Conservation (phyloP, 2,797 vertebrate genomes). For the Hydrophis major region DNA sequence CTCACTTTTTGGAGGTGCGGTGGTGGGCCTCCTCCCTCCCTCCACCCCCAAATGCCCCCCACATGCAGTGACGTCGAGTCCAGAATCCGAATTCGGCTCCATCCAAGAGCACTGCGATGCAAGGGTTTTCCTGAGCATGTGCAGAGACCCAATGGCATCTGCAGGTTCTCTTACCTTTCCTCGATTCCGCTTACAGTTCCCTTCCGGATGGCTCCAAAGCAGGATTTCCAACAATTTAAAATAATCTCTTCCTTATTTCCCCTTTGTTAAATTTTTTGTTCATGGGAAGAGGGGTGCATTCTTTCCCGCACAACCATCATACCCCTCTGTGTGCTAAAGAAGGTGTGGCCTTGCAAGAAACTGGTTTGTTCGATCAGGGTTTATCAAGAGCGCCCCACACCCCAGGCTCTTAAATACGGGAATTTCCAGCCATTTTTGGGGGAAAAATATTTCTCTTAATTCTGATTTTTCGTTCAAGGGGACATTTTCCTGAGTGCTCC, state of each 20-base stretch:
- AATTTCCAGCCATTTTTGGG: too few species aligned
- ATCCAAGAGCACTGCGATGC: accelerated
- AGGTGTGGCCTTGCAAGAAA: not conserved
- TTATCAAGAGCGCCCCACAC: not conserved
- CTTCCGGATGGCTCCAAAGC: not conserved
- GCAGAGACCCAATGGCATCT: not conserved
- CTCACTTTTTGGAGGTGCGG: not conserved
- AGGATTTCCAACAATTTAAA: not conserved
- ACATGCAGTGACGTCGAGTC: accelerated
- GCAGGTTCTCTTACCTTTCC: not conserved
- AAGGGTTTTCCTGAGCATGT: not conserved
- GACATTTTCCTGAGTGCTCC: too few species aligned
- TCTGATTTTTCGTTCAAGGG: too few species aligned
- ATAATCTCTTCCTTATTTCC: too few species aligned
- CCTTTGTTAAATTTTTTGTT: too few species aligned
- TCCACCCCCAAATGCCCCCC: not conserved
- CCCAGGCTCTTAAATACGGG: too few species aligned
- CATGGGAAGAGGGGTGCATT: not conserved
- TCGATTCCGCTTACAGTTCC: not conserved
- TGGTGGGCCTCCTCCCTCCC: not conserved
- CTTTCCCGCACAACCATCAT: not conserved
- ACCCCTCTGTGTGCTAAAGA: not conserved
- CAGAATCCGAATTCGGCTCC: not conserved
- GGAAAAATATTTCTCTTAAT: too few species aligned
- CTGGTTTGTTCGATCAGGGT: not conserved